phyloP scores from a whole-genome alignment of 2,888 invertebrate genomes.

The Julus scanicus region DNA sequence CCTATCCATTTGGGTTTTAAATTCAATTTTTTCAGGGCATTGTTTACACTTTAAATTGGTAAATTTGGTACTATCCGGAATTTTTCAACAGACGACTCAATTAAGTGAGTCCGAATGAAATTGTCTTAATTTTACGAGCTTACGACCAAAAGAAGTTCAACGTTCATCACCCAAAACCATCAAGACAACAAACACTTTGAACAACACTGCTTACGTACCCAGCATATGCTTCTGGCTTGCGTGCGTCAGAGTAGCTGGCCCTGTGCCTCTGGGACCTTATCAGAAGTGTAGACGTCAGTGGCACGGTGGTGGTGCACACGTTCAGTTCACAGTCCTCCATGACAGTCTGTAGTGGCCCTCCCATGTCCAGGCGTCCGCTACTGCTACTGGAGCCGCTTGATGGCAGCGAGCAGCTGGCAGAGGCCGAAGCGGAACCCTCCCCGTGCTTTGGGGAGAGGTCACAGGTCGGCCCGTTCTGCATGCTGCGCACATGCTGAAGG shows the following conservation, averaged over 20 bases:
- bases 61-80: too few relatives aligned
- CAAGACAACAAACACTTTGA: neutral
- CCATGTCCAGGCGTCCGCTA: conserved; percentile 59
- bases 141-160: too few relatives aligned
- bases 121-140: too few relatives aligned
- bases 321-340: conserved; percentile 84
- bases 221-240: conserved; percentile 76
- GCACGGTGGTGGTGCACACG: conserved; percentile 66
- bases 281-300: conserved; percentile 82
- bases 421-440: conserved; percentile 61
- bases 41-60: too few relatives aligned
- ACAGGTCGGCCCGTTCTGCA: conserved; percentile 51
- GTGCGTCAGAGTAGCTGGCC: conserved; percentile 69
- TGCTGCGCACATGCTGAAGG: conserved; percentile 69
- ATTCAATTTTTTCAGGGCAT: too few relatives aligned
- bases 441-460: conserved; percentile 32
- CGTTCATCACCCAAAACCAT: neutral
- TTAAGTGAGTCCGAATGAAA: too few relatives aligned
- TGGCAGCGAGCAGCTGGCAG: conserved; percentile 61
- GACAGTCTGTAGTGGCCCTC: conserved; percentile 78
- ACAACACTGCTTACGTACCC: conserved; percentile 55
- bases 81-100: too few relatives aligned
- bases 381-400: conserved; percentile 60
- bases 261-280: conserved; percentile 81
- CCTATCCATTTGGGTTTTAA: too few relatives aligned